phyloP scores from a whole-genome alignment of 1,140 invertebrate species.

The Himalopsyche phryganea region DNA sequence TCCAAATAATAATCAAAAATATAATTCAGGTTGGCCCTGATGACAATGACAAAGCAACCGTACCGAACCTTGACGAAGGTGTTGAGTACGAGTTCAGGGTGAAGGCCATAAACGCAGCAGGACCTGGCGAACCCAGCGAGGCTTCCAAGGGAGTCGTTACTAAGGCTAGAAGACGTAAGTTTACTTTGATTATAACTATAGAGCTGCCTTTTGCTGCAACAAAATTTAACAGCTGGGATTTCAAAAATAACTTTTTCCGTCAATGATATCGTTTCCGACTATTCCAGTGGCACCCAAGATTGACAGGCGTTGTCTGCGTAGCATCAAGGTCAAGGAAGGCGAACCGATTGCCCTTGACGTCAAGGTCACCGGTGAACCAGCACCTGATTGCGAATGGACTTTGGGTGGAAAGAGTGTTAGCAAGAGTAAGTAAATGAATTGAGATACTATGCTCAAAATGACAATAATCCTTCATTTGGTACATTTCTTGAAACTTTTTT shows the following conservation, averaged over 20 bases:
- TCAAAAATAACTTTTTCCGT: too few relatives aligned
- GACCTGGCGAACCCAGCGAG: conserved; percentile 81
- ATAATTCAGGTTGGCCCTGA: conserved; percentile 57
- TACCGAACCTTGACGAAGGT: conserved; percentile 78
- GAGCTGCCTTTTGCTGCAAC: too few relatives aligned
- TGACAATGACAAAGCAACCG: conserved; percentile 70
- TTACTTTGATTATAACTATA: background rate
- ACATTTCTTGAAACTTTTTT: too few relatives aligned
- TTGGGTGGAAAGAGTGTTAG: conserved; percentile 59
- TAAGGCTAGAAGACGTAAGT: conserved; percentile 83
- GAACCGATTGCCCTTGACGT: conserved; percentile 82
- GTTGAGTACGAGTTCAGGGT: conserved; percentile 86
- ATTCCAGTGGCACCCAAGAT: conserved; percentile 86
- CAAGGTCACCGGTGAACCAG: conserved; percentile 79
- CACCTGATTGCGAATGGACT: conserved; percentile 75
- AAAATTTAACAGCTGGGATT: too few relatives aligned
- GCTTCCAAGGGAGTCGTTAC: conserved; percentile 78
- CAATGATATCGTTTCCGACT: background rate
- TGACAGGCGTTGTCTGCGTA: conserved; percentile 74
- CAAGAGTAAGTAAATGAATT: conserved; percentile 29
- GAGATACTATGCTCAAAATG: too few relatives aligned
- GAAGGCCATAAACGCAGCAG: conserved; percentile 74
- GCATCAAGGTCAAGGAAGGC: conserved; percentile 75
- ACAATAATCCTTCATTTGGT: too few relatives aligned
- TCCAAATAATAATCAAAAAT: too few relatives aligned